Conservation (phyloP, 2,113 vertebrate species). For the Chitala chitala region DNA sequence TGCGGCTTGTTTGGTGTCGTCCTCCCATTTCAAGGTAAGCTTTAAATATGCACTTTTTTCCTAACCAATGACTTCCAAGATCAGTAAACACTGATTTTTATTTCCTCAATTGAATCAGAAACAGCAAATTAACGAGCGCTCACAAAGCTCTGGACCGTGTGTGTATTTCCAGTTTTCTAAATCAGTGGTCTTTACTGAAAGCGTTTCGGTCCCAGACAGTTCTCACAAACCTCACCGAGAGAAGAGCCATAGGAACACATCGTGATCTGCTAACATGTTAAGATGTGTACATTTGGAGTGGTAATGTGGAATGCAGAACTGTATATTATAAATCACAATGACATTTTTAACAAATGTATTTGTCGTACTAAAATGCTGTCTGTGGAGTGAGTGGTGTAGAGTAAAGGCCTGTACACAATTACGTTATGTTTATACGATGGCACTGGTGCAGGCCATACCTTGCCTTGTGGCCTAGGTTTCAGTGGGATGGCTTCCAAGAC, state of each 20-base stretch:
- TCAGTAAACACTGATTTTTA: neutral
- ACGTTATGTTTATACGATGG: too few species aligned
- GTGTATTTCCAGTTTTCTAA: neutral
- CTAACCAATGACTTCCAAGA: neutral
- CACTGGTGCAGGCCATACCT: too few species aligned
- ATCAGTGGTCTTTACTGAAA: neutral
- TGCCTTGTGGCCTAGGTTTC: too few species aligned
- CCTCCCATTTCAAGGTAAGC: neutral
- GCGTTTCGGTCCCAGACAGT: too few species aligned
- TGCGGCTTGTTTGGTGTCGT: neutral
- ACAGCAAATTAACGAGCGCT: neutral
- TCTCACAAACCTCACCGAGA: too few species aligned
- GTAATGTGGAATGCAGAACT: too few species aligned
- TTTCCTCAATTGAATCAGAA: neutral
- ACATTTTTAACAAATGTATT: constrained; percentile 1
- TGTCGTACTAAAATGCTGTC: neutral
- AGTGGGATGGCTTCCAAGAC: too few species aligned
- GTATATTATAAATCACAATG: neutral
- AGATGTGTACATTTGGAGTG: too few species aligned
- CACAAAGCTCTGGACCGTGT: neutral
- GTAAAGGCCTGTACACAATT: neutral
- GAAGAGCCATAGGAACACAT: too few species aligned
- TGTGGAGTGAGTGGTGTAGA: neutral
- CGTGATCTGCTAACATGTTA: too few species aligned
- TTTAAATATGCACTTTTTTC: neutral